These are phyloP conservation scores for Parnassius apollo DNA, from an alignment of 2,888 invertebrate genomes.

Conservation along the genomic window DNA sequence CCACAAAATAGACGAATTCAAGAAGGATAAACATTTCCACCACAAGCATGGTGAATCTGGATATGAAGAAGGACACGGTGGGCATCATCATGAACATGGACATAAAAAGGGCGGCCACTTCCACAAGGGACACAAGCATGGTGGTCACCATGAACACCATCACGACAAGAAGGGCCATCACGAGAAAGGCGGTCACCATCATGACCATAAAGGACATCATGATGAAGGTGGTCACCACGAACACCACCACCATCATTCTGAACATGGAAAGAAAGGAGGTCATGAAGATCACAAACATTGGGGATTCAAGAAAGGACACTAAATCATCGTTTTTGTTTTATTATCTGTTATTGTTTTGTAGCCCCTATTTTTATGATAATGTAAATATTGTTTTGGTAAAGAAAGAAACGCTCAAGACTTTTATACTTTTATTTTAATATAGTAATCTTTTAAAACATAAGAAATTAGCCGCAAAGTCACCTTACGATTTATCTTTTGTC, in stretches of 20 bases:
- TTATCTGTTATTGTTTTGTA: conserved; percentile 26
- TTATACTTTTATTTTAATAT: not conserved
- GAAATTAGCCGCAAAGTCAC: too few species aligned
- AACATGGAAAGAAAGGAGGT: conserved; percentile 89
- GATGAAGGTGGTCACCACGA: conserved; percentile 88
- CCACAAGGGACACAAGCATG: conserved; percentile 89
- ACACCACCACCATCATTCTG: conserved; percentile 87
- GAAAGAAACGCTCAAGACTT: conserved; percentile 3
- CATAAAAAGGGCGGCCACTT: conserved; percentile 91
- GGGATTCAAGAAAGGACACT: conserved; percentile 83
- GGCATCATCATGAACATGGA: conserved; percentile 87
- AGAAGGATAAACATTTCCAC: conserved; percentile 92
- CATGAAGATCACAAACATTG: conserved; percentile 90
- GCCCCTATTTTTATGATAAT: conserved; percentile 21
- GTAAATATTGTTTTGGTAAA: conserved; percentile 24
- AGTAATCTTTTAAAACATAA: not conserved
- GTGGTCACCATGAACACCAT: conserved; percentile 88
- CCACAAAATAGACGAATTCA: conserved; percentile 91
- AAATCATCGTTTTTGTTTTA: conserved; percentile 35
- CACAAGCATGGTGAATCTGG: conserved; percentile 90
- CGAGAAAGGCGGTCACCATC: conserved; percentile 89
- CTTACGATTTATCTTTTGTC: too few species aligned
- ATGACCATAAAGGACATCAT: conserved; percentile 90
- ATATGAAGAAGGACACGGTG: conserved; percentile 88
- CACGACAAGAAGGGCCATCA: conserved; percentile 90